Percentiles rank a stretch among this genome's conserved stretches.
Conservation (phyloP, 2,888 invertebrate species). For the Myathropa florea region DNA sequence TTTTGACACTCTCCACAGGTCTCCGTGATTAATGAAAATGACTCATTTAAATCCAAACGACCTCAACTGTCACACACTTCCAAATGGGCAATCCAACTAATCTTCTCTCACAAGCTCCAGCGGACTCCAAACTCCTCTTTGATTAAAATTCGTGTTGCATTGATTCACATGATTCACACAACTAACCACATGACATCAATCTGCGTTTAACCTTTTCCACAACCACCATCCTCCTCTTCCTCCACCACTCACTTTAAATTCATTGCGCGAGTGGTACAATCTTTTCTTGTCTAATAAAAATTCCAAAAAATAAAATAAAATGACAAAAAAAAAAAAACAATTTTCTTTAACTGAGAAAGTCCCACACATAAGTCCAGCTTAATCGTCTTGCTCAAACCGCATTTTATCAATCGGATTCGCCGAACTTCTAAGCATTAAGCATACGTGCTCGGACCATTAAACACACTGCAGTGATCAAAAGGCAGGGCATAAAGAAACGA, state of each 20-base stretch:
- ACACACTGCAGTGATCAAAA: conserved; percentile 12
- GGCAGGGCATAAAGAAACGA: neutral
- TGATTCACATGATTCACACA: neutral
- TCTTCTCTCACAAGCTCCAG: neutral
- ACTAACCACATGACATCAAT: conserved; percentile 43
- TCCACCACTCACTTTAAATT: neutral
- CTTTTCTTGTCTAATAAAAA: neutral
- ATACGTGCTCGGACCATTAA: conserved; percentile 56
- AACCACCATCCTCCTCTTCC: neutral
- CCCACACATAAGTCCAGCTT: neutral
- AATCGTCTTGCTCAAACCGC: conserved; percentile 21
- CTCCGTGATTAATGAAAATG: neutral
- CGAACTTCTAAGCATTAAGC: conserved; percentile 52
- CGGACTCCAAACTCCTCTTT: neutral
- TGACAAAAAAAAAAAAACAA: neutral
- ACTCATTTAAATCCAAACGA: neutral
- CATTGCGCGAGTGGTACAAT: neutral
- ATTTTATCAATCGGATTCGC: conserved; percentile 59
- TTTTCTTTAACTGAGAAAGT: neutral
- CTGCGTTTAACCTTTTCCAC: neutral
- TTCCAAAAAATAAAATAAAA: neutral
- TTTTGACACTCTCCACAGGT: neutral
- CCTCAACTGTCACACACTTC: neutral
- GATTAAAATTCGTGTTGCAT: neutral
- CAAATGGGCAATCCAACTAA: neutral